Conservation (phyloP, 2,113 vertebrate genomes). For the Dermatemys mawii region DNA sequence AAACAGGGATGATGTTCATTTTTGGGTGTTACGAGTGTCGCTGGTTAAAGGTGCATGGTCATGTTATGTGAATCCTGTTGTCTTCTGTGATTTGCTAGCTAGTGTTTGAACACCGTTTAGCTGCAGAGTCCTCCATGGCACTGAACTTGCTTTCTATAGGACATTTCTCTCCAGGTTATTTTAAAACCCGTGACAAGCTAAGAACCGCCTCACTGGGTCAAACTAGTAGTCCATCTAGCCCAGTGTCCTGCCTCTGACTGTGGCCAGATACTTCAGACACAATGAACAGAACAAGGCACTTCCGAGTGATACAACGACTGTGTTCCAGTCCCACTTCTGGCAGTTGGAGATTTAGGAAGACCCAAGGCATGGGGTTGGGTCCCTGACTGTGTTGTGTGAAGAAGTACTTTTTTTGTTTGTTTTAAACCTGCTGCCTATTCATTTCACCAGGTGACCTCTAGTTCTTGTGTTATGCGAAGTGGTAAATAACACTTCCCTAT, state of each 20-base stretch:
- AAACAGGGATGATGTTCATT: background rate
- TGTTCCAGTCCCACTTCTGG: no score
- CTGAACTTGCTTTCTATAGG: background rate
- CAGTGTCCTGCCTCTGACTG: no score
- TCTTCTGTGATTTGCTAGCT: conserved; percentile 2
- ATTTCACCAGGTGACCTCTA: background rate
- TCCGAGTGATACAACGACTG: no score
- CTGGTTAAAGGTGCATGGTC: background rate
- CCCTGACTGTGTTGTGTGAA: no score
- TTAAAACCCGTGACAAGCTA: background rate
- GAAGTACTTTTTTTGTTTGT: no score
- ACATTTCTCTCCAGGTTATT: background rate
- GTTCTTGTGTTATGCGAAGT: background rate
- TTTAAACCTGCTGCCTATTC: no score
- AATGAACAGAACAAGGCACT: no score
- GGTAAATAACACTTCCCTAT: background rate
- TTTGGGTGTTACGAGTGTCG: background rate
- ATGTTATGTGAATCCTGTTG: background rate
- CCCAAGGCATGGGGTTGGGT: no score
- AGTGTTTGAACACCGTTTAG: background rate
- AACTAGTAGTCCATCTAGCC: no score
- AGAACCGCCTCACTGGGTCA: no score
- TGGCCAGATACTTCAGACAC: no score
- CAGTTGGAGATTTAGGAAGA: no score
- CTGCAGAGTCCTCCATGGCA: background rate